A percentile compares a stretch with the other conserved stretches of the same genome.
Evolutionary conservation across 1,140 invertebrate species (phyloP).

Genomic region (Leptinotarsa texana): DNA sequence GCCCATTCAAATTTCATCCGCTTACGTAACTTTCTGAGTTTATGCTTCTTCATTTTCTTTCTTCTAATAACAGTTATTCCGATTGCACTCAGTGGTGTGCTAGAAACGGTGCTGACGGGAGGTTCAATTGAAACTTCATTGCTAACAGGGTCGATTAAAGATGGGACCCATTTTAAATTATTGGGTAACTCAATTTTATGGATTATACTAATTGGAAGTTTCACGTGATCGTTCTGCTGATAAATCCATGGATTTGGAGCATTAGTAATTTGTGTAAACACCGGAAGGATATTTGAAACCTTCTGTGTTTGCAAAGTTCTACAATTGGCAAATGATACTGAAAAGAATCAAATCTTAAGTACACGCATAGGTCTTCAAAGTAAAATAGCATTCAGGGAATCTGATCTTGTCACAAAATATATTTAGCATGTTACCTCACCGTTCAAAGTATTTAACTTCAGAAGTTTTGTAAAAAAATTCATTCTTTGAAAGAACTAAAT

Average conservation of each 20-base stretch:
- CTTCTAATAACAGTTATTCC: conserved; percentile 76
- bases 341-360: background rate
- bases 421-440: no score
- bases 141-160: conserved; percentile 35
- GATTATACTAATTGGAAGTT: conserved; percentile 30
- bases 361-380: no score
- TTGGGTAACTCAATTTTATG: conserved; percentile 43
- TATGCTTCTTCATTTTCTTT: conserved; percentile 86
- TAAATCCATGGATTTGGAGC: conserved; percentile 43
- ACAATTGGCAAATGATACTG: background rate
- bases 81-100: conserved; percentile 67
- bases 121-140: conserved; percentile 38
- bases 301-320: background rate
- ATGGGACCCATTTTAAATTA: conserved; percentile 35
- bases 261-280: conserved; percentile 14
- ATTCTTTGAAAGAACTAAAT: no score
- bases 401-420: no score
- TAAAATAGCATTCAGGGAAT: no score
- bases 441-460: no score
- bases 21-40: conserved; percentile 77
- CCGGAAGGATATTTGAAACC: background rate
- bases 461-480: no score
- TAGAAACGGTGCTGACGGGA: conserved; percentile 48
- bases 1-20: conserved; percentile 74
- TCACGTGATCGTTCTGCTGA: conserved; percentile 41